Percentiles rank a stretch among this genome's conserved stretches.
Conservation (phyloP, 2,113 vertebrate species). For the Grus americana region DNA sequence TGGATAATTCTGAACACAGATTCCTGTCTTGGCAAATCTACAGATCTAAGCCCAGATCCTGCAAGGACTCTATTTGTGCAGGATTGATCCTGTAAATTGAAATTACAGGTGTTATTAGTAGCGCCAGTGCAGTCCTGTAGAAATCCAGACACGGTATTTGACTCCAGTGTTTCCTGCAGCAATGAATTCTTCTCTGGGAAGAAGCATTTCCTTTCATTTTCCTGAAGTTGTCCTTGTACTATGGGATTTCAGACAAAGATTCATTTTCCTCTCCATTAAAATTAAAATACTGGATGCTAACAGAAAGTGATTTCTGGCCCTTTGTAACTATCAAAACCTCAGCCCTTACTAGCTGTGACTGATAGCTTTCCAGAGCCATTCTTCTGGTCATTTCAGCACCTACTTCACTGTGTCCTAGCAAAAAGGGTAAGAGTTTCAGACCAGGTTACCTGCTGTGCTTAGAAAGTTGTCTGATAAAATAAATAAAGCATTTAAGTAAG, state of each 20-base stretch:
- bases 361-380: background rate
- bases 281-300: background rate
- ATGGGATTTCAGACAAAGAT: constrained; percentile 7
- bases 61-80: background rate
- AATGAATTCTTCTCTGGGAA: constrained; percentile 15
- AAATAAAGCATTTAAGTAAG: constrained; percentile 8
- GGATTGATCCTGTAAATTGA: background rate
- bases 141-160: constrained; percentile 20
- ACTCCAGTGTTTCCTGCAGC: constrained; percentile 15
- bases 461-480: constrained; percentile 28
- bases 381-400: background rate
- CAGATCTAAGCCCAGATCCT: background rate
- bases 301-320: background rate
- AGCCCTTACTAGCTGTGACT: background rate
- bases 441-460: background rate
- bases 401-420: background rate
- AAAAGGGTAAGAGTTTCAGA: background rate
- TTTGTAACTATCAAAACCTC: background rate
- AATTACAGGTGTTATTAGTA: background rate
- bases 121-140: background rate
- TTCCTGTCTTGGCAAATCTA: background rate
- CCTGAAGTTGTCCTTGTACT: constrained; percentile 4
- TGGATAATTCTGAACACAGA: background rate
- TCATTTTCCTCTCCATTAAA: background rate
- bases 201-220: constrained; percentile 52